Conservation (phyloP, 2,888 invertebrate genomes). For the Pollenia griseotomentosa region DNA sequence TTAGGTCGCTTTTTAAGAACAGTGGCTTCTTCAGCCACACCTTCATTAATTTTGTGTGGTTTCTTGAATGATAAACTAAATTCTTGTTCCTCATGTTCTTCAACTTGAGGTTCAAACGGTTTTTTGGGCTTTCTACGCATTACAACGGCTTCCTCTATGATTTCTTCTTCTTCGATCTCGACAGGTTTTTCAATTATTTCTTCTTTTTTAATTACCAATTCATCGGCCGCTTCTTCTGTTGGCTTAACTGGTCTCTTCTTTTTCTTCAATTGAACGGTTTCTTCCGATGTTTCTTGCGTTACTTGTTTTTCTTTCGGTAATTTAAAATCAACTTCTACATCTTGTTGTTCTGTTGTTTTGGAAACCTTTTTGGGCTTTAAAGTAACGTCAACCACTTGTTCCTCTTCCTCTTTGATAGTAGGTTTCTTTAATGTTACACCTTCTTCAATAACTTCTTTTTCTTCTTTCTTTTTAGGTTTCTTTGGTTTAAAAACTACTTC, state of each 20-base stretch:
- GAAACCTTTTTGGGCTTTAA: constrained; percentile 81
- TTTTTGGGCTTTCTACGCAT: constrained; percentile 80
- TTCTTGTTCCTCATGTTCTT: constrained; percentile 82
- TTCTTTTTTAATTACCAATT: constrained; percentile 81
- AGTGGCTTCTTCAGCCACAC: constrained; percentile 83
- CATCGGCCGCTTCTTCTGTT: constrained; percentile 82
- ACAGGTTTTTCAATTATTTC: constrained; percentile 84
- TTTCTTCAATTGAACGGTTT: constrained; percentile 81
- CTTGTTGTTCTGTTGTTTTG: constrained; percentile 80
- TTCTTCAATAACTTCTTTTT: constrained; percentile 78
- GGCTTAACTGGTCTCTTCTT: constrained; percentile 80
- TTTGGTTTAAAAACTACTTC: constrained; percentile 77
- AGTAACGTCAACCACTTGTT: constrained; percentile 83
- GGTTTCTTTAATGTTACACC: constrained; percentile 79
- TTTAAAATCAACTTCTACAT: constrained; percentile 81
- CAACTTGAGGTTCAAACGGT: constrained; percentile 78
- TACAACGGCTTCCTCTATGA: constrained; percentile 82
- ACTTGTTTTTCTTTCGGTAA: constrained; percentile 79
- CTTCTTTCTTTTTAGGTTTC: constrained; percentile 78
- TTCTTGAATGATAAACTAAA: constrained; percentile 82
- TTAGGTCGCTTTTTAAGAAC: constrained; percentile 81
- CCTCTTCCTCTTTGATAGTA: constrained; percentile 76
- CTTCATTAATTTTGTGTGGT: constrained; percentile 84
- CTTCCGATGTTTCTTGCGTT: constrained; percentile 82
- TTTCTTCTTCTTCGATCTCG: constrained; percentile 86